Evolutionary conservation across 2,113 vertebrate genomes (phyloP).

Genomic region (Tetraodon nigroviridis): DNA sequence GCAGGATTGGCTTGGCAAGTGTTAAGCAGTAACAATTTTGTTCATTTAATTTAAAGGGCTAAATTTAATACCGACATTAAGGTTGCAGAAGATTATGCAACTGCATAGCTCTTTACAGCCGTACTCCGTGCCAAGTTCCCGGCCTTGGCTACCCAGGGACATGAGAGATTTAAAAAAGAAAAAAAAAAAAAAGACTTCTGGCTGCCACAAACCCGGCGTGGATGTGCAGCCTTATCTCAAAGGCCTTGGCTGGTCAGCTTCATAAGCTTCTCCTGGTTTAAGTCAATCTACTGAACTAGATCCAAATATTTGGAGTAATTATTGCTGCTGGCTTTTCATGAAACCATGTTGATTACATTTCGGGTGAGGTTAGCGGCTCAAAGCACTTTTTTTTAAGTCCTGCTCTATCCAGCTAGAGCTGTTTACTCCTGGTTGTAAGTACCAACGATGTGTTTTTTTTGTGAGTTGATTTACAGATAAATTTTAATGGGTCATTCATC

Average conservation of each 20-base stretch:
- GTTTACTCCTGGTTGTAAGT: slow-evolving; percentile 3
- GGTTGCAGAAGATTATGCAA: slow-evolving; percentile 55
- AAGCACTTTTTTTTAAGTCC: not conserved
- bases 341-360: slow-evolving; percentile 36
- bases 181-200: slow-evolving; percentile 30
- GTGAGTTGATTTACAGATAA: not conserved
- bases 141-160: slow-evolving; percentile 35
- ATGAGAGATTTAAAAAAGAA: slow-evolving; percentile 35
- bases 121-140: slow-evolving; percentile 26
- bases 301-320: slow-evolving; percentile 39
- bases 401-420: not conserved
- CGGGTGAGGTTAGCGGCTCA: slow-evolving; percentile 23
- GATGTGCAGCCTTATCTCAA: slow-evolving; percentile 58
- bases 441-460: not conserved
- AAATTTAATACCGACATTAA: slow-evolving; percentile 56
- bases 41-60: slow-evolving; percentile 55
- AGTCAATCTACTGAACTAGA: slow-evolving; percentile 40
- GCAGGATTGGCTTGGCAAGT: slow-evolving; percentile 14
- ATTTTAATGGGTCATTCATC: not conserved
- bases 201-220: slow-evolving; percentile 36
- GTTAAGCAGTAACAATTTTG: slow-evolving; percentile 46
- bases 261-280: slow-evolving; percentile 55
- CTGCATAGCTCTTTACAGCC: slow-evolving; percentile 27
- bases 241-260: slow-evolving; percentile 54
- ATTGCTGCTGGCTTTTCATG: slow-evolving; percentile 26